A percentile compares a stretch with the other conserved stretches of the same genome.
Conservation (phyloP, 2,888 invertebrate genomes). For the Euspilapteryx auroguttella region DNA sequence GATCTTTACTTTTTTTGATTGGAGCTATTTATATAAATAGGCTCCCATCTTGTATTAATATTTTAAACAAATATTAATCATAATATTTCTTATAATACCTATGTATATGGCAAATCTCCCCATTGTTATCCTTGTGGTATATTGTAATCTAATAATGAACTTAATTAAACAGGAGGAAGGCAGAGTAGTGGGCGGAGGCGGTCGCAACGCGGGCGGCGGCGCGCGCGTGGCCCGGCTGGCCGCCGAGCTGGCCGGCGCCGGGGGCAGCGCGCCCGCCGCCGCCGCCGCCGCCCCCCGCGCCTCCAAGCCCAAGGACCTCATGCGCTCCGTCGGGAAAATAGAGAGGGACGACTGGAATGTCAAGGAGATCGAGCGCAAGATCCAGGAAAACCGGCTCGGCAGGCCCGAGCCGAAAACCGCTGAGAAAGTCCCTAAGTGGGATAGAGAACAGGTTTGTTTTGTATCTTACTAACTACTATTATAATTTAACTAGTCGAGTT, state of each 20-base stretch:
- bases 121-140: no score
- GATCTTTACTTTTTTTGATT: no score
- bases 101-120: no score
- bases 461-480: no score
- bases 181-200: constrained; percentile 30
- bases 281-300: constrained; percentile 42
- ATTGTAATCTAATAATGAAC: no score
- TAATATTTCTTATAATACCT: no score
- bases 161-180: constrained; percentile 30
- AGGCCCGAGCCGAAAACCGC: constrained; percentile 62
- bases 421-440: constrained; percentile 90
- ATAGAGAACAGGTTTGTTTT: constrained; percentile 69
- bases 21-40: no score
- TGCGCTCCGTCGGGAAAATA: constrained; percentile 86
- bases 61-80: no score
- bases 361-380: constrained; percentile 87
- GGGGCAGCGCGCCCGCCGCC: constrained; percentile 48
- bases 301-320: constrained; percentile 79
- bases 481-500: no score
- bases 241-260: constrained; percentile 74
- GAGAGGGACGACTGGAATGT: constrained; percentile 91
- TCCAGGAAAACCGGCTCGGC: constrained; percentile 74
- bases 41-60: no score
- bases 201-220: constrained; percentile 25
- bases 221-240: constrained; percentile 51